Evolutionary conservation across 2,797 vertebrate genomes (phyloP).

Genomic region (Acipenser transmontanus): DNA sequence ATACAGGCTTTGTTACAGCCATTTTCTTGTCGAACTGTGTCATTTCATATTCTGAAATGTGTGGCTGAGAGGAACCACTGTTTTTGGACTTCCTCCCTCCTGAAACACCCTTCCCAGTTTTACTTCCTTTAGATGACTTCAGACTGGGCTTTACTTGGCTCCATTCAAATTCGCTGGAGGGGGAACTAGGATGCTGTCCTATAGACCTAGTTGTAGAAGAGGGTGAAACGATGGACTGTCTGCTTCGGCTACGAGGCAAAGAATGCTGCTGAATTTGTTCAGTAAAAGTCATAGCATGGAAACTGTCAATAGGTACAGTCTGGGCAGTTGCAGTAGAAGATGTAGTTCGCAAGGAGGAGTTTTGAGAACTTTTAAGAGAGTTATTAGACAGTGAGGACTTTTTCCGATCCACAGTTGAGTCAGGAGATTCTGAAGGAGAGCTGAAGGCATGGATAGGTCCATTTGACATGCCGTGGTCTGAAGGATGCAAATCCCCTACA

Average conservation of each 20-base stretch:
- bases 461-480: constrained; percentile 73
- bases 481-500: constrained; percentile 75
- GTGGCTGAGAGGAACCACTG: constrained; percentile 66
- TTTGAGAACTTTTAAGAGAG: constrained; percentile 95
- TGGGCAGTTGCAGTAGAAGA: constrained; percentile 94
- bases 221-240: constrained; percentile 89
- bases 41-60: constrained; percentile 95
- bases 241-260: constrained; percentile 86
- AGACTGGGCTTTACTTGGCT: constrained; percentile 82
- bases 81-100: constrained; percentile 76
- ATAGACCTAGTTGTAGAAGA: constrained; percentile 86
- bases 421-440: constrained; percentile 90
- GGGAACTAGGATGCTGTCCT: constrained; percentile 80
- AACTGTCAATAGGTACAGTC: constrained; percentile 93
- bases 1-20: constrained; percentile 73
- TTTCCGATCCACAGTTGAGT: constrained; percentile 89
- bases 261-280: constrained; percentile 98
- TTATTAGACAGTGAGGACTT: constrained; percentile 94
- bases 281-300: constrained; percentile 86
- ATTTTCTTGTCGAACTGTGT: constrained; percentile 88
- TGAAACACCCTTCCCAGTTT: constrained; percentile 69
- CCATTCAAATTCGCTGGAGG: constrained; percentile 89
- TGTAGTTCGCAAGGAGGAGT: constrained; percentile 90
- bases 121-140: constrained; percentile 79
- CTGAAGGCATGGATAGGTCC: constrained; percentile 90